Evolutionary conservation across 2,797 vertebrate species (phyloP), one percentile per base, ranked within the genome.

Genomic region (Oreonectes daqikongensis): DNA sequence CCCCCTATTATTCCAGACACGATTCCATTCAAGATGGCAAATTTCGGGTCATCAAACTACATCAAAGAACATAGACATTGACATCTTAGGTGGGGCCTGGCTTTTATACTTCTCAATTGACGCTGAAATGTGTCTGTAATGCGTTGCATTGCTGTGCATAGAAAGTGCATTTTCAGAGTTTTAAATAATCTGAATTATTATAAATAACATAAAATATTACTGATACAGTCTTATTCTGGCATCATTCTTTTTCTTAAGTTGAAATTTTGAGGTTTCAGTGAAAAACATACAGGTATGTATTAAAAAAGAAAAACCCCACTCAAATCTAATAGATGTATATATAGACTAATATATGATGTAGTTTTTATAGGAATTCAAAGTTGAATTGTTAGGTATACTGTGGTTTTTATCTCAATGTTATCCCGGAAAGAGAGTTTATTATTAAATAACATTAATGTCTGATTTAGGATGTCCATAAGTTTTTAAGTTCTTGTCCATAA

Each of bases 11-110:
- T 83, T 50, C 57, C 30, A 1, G 3, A 76, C 81, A 81, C 72
- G 80, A 85, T 86, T 80, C 59, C 22, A 74, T 66, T 72, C 40
- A 52, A 66, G 68, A 81, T 79, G 79, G 61, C 83, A 83, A 88
- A 89, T 85, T 79, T 85, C 79, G 83, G 67, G 24, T 68, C 81
- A 86, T 86, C 85, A 84, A 86, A 89, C 84, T 75, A 85, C 86
- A 90, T 90, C 86, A 90, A 89, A 92, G 87, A 82, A 75, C 81
- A 63, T 53, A 55, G 10, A 35, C 28, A 65, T 72, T 17, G 28
- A 30, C 38, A 69, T 57, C 32, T 40, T 53, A 32, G 66, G 50
- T 28, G 12, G 35, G 14, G 48, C 40, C 64, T 17, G 8, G 48
- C 24, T 57, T 68, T 55, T 65, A 5, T 50, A n/a, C 64, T 2